These are phyloP conservation scores for Zoanthus gigantus DNA, from an alignment of 92 coral and sea anemone species.

Conservation along the genomic window DNA sequence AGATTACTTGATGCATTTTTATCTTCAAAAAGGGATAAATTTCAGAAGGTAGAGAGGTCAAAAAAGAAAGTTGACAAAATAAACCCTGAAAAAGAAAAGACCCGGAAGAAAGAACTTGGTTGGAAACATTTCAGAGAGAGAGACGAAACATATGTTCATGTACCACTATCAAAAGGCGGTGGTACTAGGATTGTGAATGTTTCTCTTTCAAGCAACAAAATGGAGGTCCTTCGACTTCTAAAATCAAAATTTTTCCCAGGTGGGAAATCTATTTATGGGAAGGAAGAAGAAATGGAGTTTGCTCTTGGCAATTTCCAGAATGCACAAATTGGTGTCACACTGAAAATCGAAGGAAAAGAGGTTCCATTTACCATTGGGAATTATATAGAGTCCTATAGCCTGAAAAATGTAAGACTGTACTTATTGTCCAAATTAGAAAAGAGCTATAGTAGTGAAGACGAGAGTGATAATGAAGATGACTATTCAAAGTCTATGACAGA, in stretches of 20 bases:
- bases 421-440: slow-evolving; percentile 11
- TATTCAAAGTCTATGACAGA: slow-evolving; percentile 30
- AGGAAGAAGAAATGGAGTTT: slow-evolving; percentile 67
- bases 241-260: slow-evolving; percentile 71
- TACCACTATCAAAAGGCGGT: slow-evolving; percentile 68
- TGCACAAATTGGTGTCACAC: slow-evolving; percentile 67
- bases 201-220: slow-evolving; percentile 62
- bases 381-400: slow-evolving; percentile 30
- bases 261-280: slow-evolving; percentile 69
- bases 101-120: slow-evolving; percentile 19
- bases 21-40: slow-evolving; percentile 67
- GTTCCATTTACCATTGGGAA: slow-evolving; percentile 59
- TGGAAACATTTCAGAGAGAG: slow-evolving; percentile 65
- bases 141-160: slow-evolving; percentile 69
- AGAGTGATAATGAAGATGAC: slow-evolving; percentile 23
- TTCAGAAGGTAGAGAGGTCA: slow-evolving; percentile 23
- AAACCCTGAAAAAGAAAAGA: slow-evolving; percentile 30
- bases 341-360: slow-evolving; percentile 68
- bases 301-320: slow-evolving; percentile 69
- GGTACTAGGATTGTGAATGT: slow-evolving; percentile 69
- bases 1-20: slow-evolving; percentile 72
- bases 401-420: slow-evolving; percentile 19
- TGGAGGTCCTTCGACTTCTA: slow-evolving; percentile 62
- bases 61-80: slow-evolving; percentile 1
- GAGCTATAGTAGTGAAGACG: slow-evolving; percentile 38